phyloP scores from a whole-genome alignment of 2,113 vertebrate species.

The Apaloderma vittatum region DNA sequence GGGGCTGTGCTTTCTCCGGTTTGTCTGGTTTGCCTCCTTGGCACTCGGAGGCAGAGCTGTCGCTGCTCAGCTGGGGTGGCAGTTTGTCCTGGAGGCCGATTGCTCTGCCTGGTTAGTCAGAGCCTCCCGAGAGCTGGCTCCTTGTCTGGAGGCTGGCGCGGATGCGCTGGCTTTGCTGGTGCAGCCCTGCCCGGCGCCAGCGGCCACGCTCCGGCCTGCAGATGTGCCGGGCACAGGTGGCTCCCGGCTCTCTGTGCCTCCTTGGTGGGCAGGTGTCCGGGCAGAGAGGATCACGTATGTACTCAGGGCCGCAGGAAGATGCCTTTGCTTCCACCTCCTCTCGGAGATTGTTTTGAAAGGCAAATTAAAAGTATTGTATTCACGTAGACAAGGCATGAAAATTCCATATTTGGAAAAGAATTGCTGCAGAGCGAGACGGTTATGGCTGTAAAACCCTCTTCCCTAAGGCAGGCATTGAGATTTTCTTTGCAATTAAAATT shows the following conservation, averaged over 20 bases:
- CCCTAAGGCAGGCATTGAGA: conserved; percentile 78
- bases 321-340: not conserved
- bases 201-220: not conserved
- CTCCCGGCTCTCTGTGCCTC: rapidly evolving
- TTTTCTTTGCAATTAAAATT: conserved; percentile 87
- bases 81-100: not conserved
- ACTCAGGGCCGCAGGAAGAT: not conserved
- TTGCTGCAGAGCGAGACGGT: conserved; percentile 69
- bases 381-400: conserved; percentile 74
- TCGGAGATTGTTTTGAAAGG: conserved; percentile 9
- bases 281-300: not conserved
- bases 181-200: rapidly evolving
- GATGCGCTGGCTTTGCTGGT: not conserved
- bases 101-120: not conserved
- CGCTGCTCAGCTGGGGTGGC: not conserved
- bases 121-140: not conserved
- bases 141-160: not conserved
- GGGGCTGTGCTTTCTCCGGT: not conserved
- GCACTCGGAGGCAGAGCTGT: not conserved
- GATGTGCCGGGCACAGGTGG: rapidly evolving
- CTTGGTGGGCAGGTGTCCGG: not conserved
- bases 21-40: not conserved
- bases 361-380: conserved; percentile 63
- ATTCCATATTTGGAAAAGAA: conserved; percentile 74
- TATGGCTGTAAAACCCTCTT: conserved; percentile 68